Evolutionary conservation across 2,797 vertebrate genomes (phyloP), one percentile per base, ranked within the genome.

Genomic region (Crax fasciolata): DNA sequence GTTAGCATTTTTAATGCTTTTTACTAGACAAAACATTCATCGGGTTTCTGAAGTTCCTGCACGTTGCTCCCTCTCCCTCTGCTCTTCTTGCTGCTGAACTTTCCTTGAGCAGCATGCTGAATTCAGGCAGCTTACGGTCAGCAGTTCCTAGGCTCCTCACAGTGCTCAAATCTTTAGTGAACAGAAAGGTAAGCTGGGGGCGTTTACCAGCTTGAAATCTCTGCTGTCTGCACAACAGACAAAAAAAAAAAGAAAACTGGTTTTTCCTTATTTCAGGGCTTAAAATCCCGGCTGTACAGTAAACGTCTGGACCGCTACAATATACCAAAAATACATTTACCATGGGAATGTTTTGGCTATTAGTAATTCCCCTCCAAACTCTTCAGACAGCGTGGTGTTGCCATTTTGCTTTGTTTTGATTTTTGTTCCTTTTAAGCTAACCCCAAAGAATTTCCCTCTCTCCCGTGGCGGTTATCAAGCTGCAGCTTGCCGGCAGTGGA

Each of bases 391-490:
- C 15, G 5, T 0, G 2, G 52, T 82, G 44, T 52, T 74, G n/a
- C 30, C 49, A 3, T 43, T 90, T 78, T 65, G n/a, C n/a, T 80
- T 82, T 90, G 87, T 30, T 93, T 82, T 79, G 57, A 63, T 67
- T 76, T 82, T 79, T 89, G 58, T n/a, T 84, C 77, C 71, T 83
- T 78, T 78, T 44, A 84, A 90, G 48, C 19, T 78, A 74, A 84
- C 58, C 57, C 66, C 75, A 92, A 90, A 96, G 87, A 89, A 94
- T 90, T 92, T 94, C 80, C 80, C 61, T 86, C 86, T 96, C 6
- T 1, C 28, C 41, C 51, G 35, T 21, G 3, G 20, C 19, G 27
- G 81, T 79, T 87, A 74, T 87, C 66, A 49, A 86, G 61, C 15
- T 87, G 59, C 54, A 80, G 27, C 66, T 87, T 65, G 44, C 28